phyloP scores from a whole-genome alignment of 1,140 invertebrate genomes.

The Drosophila truncata region DNA sequence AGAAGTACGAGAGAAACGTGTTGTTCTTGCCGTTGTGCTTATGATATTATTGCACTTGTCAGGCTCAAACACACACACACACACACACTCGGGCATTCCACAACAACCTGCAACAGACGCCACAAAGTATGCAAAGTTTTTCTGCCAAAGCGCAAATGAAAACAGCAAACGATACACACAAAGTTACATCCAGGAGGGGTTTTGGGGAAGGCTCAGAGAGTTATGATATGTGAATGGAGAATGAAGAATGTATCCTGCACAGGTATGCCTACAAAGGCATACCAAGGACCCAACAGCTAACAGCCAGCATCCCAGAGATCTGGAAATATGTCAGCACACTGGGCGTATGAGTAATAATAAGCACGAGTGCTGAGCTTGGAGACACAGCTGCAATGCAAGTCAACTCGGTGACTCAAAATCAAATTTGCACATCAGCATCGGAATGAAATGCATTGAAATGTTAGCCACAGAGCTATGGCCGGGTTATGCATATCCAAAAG shows the following conservation, averaged over 20 bases:
- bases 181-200: slow-evolving; percentile 18
- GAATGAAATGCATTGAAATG: slow-evolving; percentile 77
- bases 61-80: slow-evolving; percentile 31
- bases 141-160: slow-evolving; percentile 77
- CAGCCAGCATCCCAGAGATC: slow-evolving; percentile 15
- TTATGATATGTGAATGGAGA: slow-evolving; percentile 11
- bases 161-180: slow-evolving; percentile 61
- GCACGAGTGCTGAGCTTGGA: slow-evolving; percentile 29
- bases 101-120: slow-evolving; percentile 40
- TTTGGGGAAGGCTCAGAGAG: neutral
- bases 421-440: slow-evolving; percentile 75
- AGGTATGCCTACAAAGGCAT: slow-evolving; percentile 71
- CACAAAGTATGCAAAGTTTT: slow-evolving; percentile 83
- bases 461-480: slow-evolving; percentile 64
- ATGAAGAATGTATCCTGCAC: slow-evolving; percentile 16
- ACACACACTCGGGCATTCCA: slow-evolving; percentile 33
- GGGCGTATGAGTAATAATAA: slow-evolving; percentile 76
- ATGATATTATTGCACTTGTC: slow-evolving; percentile 83
- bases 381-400: slow-evolving; percentile 46
- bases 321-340: slow-evolving; percentile 76
- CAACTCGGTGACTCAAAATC: slow-evolving; percentile 61
- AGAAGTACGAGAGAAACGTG: too few species aligned
- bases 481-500: slow-evolving; percentile 46
- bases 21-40: slow-evolving; percentile 56
- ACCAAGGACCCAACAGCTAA: slow-evolving; percentile 40